Evolutionary conservation across 2,113 vertebrate species (phyloP).

Genomic region (Gymnorhina tibicen): DNA sequence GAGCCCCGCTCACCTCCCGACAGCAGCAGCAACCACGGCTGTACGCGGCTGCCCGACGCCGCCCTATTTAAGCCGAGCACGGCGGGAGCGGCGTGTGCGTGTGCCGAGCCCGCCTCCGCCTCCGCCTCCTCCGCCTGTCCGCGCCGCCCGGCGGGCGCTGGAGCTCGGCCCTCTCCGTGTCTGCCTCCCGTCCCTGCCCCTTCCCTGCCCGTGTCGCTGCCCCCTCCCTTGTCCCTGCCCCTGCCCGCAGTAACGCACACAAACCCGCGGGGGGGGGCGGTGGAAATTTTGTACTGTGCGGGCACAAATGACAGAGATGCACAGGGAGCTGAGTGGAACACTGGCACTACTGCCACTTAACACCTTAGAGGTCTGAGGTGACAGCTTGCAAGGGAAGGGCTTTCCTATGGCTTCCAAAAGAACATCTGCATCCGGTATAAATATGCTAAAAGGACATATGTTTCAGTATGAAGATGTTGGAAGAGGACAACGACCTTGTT

Average conservation of each 20-base stretch:
- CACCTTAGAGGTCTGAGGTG: fast-evolving
- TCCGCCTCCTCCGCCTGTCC: background rate
- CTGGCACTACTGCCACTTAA: fast-evolving
- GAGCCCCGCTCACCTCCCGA: background rate
- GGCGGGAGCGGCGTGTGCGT: background rate
- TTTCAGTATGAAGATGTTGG: background rate
- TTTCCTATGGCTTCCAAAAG: background rate
- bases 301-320: background rate
- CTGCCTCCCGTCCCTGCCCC: no score
- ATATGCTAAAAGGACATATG: fast-evolving
- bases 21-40: fast-evolving
- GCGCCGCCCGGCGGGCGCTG: background rate
- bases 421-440: background rate
- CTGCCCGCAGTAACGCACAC: fast-evolving
- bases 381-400: background rate
- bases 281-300: fast-evolving
- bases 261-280: fast-evolving
- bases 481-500: background rate
- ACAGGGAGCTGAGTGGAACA: fast-evolving
- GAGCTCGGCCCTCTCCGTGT: background rate
- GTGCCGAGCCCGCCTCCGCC: background rate
- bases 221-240: no score
- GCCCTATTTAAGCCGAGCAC: conserved; percentile 31
- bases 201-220: background rate
- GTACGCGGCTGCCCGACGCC: background rate